phyloP scores from a whole-genome alignment of 2,888 invertebrate species.

The Hydraecia micacea region DNA sequence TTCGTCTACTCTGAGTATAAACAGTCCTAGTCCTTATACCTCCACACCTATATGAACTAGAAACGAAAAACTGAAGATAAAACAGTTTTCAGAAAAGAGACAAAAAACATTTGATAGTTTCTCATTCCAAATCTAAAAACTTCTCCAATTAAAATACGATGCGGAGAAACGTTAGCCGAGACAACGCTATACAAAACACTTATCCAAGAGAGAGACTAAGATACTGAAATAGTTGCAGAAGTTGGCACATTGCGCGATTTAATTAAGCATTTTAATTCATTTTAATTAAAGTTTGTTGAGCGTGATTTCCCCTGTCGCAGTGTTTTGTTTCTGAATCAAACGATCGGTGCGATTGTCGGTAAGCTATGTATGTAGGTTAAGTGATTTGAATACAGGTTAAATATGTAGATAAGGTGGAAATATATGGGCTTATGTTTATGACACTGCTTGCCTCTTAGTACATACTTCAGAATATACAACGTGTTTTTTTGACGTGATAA shows the following conservation, averaged over 20 bases:
- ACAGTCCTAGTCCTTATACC: neutral
- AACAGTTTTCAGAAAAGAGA: neutral
- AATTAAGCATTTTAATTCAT: conserved; percentile 80
- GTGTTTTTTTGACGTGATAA: too few relatives aligned
- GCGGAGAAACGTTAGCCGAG: conserved; percentile 33
- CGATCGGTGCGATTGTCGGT: neutral
- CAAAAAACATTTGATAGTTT: conserved; percentile 9
- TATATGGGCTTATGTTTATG: too few relatives aligned
- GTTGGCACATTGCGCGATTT: conserved; percentile 62
- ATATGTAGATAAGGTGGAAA: neutral
- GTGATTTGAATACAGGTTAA: neutral
- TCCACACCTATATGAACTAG: neutral
- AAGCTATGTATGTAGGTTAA: neutral
- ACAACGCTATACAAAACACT: conserved; percentile 12
- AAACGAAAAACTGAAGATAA: neutral
- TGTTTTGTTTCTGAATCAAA: conserved; percentile 46
- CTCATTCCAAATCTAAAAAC: conserved; percentile 46
- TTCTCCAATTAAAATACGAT: conserved; percentile 46
- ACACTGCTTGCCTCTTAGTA: neutral
- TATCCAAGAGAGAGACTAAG: conserved; percentile 21
- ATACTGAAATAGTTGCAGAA: conserved; percentile 62
- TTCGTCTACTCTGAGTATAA: neutral
- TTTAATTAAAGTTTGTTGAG: conserved; percentile 60
- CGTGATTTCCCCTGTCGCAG: conserved; percentile 57
- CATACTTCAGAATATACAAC: too few relatives aligned